Base-by-base conservation (phyloP, 2,888 invertebrate genomes). In the Dexiosoma caninum region DNA sequence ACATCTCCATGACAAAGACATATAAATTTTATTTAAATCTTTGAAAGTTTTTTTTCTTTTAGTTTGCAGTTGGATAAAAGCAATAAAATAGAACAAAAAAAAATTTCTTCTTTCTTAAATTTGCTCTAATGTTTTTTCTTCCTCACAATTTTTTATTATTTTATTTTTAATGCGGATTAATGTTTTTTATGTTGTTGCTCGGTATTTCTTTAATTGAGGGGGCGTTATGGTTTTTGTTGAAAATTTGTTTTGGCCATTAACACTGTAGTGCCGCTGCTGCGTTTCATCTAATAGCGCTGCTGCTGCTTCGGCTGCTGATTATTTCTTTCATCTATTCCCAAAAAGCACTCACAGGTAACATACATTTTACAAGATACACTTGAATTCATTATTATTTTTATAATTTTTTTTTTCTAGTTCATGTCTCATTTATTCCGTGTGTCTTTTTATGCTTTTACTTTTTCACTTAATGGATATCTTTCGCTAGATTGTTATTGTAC, bases 181-280 rank as follows among this genome's bases (percentile, higher is more conserved):
- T 55, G 21, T 21, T 23, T 9, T 51, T 44, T 46, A 2, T 57
- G 19, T 32, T 42, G 21, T 44, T 35, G 30, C 49, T 66, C 53
- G 27, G 14, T 55, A 16, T 59, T 66, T 42, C 30, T 32, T 64
- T 51, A 51, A 75, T 70, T 76, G 75, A 60, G 80, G 75, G 71
- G 80, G 76, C 59, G 80, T 70, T 75, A 35, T 59, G 49, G 40
- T 75, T 57, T 62, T 51, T 40, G 16, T 53, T 59, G 30, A 46
- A 60, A 46, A 60, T 80, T 71, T 75, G 37, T 64, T 77, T 37
- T 69, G 51, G 67, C 77, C 81, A 77, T 81, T 81, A 74, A 77
- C 72, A 64, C 71, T 55, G 40, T 32, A 46, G 23, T 60, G 57
- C 14, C 46, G 46, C 6, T 51, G 21, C 12, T 51, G 23, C 23